These are phyloP conservation scores for Erethizon dorsatum DNA, from an alignment of 2,797 vertebrate species.

Conservation along the genomic window DNA sequence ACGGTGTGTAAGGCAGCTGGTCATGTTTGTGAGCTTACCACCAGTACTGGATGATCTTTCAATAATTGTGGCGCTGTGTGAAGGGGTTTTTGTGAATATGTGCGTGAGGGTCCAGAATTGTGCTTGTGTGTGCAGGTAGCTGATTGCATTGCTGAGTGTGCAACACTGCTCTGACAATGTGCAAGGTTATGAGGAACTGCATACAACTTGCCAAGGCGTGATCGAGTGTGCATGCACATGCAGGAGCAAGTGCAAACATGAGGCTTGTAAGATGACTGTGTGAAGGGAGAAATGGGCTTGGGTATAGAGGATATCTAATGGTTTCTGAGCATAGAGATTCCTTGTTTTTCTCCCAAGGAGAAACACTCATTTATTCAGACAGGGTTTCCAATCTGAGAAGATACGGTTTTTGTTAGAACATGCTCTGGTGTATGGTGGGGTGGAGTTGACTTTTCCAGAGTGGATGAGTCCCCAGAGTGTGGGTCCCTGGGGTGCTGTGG, in stretches of 20 bases:
- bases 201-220: not conserved
- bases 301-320: too few species aligned
- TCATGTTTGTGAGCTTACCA: not conserved
- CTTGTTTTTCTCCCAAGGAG: not conserved
- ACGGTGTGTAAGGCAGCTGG: not conserved
- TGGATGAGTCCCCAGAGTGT: not conserved
- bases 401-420: not conserved
- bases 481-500: not conserved
- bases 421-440: too few species aligned
- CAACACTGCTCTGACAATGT: not conserved
- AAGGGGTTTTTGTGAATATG: not conserved
- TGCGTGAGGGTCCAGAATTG: not conserved
- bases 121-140: too few species aligned
- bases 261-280: not conserved
- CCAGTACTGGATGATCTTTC: not conserved
- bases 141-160: not conserved
- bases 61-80: not conserved
- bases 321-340: not conserved
- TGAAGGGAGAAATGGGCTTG: not conserved
- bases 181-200: not conserved
- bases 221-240: accelerated
- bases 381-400: not conserved
- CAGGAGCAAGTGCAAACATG: not conserved
- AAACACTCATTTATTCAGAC: accelerated
- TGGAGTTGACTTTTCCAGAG: not conserved